A percentile compares a stretch with the other conserved stretches of the same genome.
phyloP scores from a whole-genome alignment of 2,113 vertebrate genomes.

The Forbesichthys papilliferus region DNA sequence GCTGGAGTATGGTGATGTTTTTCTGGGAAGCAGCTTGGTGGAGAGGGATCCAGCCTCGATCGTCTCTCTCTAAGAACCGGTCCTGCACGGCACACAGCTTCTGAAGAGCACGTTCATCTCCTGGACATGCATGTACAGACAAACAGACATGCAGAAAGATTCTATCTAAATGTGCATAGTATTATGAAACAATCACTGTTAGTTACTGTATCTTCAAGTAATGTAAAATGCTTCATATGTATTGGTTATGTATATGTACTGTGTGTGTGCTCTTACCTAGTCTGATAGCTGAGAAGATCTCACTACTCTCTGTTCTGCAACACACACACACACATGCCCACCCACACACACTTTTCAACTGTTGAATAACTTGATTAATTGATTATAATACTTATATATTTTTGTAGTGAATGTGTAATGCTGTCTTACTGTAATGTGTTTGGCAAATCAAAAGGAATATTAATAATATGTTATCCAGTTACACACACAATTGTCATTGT shows the following conservation, averaged over 20 bases:
- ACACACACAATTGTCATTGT: too few species aligned
- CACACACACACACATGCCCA: neutral
- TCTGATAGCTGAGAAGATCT: neutral
- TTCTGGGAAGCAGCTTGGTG: conserved; percentile 87
- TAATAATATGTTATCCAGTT: too few species aligned
- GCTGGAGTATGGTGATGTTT: conserved; percentile 84
- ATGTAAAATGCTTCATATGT: too few species aligned
- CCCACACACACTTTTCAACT: neutral
- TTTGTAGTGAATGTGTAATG: too few species aligned
- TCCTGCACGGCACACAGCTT: conserved; percentile 50
- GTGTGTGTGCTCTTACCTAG: neutral
- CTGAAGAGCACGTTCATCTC: conserved; percentile 59
- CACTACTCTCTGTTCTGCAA: neutral
- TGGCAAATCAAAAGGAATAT: too few species aligned
- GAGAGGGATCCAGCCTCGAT: conserved; percentile 84
- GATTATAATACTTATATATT: too few species aligned
- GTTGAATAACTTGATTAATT: too few species aligned
- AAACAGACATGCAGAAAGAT: neutral
- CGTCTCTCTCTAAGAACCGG: conserved; percentile 72
- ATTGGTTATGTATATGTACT: too few species aligned
- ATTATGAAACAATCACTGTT: neutral
- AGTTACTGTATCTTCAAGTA: neutral
- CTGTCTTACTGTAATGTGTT: too few species aligned
- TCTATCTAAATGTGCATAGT: neutral
- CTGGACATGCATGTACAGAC: conserved; percentile 50